Base-by-base conservation (phyloP, 2,797 vertebrate genomes). In the Anguilla obscura region DNA sequence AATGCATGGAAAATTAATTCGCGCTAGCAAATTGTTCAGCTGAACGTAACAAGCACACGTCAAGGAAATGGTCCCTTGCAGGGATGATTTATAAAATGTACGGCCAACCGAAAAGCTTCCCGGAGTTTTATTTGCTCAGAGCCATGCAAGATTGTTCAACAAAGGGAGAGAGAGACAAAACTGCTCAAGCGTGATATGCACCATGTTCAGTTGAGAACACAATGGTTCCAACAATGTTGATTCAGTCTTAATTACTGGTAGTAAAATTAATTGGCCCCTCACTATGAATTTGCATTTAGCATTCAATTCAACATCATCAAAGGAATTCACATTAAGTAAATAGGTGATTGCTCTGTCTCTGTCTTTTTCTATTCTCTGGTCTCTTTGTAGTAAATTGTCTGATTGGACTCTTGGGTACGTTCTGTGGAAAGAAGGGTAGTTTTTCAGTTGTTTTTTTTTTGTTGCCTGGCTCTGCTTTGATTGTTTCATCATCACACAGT, bases 291-390 rank as follows among this genome's bases (percentile, higher is more conserved):
- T 12, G 83, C 16, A 54, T 84, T 54, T 84, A 56, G 48, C 16
- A 10, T 85, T 83, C 84, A 85, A 74, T 85, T 79, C 74, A 14
- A 79, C 63, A 88, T 69, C 58, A 85, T 88, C 60, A 85, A 85
- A 88, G 60, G 71, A 69, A 74, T 85, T 84, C 80, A 85, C 58
- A 88, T 80, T 86, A 88, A 86, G 85, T 50, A 88, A 58, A 82
- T 88, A 82, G 56, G 45, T 85, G 89, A 92, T 86, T 16, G 9
- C 76, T 86, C 56, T 27, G 50, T 21, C 58, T 30, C 30, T 88
- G 56, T 85, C 84, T 79, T 27, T 54, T 45, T 76, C 63, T 86
- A 30, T 36, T 84, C 80, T 58, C 33, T 24, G 14, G 36, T 60
- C 4, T 85, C 79, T 36, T 85, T 88, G 87, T 76, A 74, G 48